phyloP scores from a whole-genome alignment of 2,888 invertebrate species.

The Copidosoma aretas region DNA sequence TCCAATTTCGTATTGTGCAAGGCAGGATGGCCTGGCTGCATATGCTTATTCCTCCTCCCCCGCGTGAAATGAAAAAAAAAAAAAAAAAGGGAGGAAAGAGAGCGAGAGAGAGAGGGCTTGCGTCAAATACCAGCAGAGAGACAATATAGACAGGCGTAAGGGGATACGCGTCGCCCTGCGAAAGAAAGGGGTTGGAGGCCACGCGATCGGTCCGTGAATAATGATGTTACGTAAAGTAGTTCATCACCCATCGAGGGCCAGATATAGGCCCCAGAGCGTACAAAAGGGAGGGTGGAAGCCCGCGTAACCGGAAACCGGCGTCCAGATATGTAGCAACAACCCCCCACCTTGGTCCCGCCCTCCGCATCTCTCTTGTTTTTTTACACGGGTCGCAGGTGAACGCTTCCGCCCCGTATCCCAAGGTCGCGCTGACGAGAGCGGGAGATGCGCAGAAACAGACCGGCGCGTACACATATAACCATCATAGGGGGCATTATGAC shows the following conservation, averaged over 20 bases:
- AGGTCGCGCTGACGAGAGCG: conserved; percentile 13
- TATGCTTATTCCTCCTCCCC: conserved; percentile 12
- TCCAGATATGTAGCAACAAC: conserved; percentile 22
- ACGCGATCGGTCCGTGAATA: neutral
- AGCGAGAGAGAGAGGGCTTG: neutral
- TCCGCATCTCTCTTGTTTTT: conserved; percentile 28
- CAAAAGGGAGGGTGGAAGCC: conserved; percentile 11
- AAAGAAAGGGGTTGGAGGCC: conserved; percentile 35
- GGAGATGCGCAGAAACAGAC: no score
- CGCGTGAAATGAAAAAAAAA: neutral
- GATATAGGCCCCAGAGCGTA: neutral
- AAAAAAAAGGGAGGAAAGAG: neutral
- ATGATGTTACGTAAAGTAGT: no score
- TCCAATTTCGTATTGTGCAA: conserved; percentile 8
- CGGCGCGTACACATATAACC: no score
- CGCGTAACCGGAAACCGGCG: conserved; percentile 31
- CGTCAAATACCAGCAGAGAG: conserved; percentile 16
- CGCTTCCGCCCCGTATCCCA: conserved; percentile 31
- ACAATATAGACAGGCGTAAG: neutral
- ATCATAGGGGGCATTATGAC: conserved; percentile 31
- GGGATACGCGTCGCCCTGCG: conserved; percentile 8
- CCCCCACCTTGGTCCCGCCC: neutral
- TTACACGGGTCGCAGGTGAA: conserved; percentile 24
- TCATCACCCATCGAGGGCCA: neutral
- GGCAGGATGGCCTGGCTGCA: conserved; percentile 1